Percentiles rank a stretch among this genome's conserved stretches.
Conservation (phyloP, 2,113 vertebrate genomes). For the Eudorcas thomsonii region DNA sequence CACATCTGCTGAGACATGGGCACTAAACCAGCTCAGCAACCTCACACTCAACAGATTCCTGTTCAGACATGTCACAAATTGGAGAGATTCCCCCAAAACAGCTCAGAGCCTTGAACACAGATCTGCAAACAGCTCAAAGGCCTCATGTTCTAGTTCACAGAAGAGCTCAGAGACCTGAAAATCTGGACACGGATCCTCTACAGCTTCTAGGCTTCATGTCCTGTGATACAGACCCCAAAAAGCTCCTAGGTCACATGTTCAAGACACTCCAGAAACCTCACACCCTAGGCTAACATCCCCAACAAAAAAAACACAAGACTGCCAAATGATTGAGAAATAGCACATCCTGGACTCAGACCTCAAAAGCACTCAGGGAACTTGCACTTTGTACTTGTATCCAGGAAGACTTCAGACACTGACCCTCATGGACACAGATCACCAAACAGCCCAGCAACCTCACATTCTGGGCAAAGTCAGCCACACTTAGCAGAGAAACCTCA, state of each 20-base stretch:
- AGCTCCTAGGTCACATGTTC: background rate
- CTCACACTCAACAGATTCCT: background rate
- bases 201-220: background rate
- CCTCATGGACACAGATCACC: background rate
- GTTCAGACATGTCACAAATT: background rate
- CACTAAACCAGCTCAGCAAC: background rate
- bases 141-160: background rate
- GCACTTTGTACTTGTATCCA: background rate
- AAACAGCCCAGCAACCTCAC: background rate
- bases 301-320: background rate
- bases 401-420: background rate
- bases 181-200: background rate
- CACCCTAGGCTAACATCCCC: background rate
- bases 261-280: background rate
- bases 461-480: background rate
- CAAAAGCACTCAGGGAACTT: background rate
- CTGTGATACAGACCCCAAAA: background rate
- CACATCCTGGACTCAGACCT: background rate
- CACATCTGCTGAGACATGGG: background rate
- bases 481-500: background rate
- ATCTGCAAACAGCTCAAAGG: background rate
- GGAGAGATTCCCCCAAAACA: background rate
- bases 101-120: background rate
- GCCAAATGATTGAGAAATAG: background rate
- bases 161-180: background rate